A percentile compares a stretch with the other conserved stretches of the same genome.
phyloP scores from a whole-genome alignment of 2,888 invertebrate genomes.

The Myopa testacea region DNA sequence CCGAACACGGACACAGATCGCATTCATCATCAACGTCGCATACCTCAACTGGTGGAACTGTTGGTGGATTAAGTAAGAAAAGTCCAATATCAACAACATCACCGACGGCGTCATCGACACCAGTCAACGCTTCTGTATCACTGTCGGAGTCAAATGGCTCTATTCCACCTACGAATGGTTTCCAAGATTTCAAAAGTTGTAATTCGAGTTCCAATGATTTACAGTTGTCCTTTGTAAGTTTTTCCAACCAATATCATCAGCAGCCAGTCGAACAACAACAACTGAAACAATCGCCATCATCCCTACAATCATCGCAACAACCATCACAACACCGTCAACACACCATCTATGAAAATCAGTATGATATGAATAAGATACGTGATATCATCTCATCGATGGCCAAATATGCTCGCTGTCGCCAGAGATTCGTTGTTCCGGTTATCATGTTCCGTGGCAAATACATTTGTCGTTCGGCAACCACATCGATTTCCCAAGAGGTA shows the following conservation, averaged over 20 bases:
- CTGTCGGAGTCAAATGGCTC: not conserved
- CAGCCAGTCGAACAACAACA: not conserved
- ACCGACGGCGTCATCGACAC: conserved; percentile 45
- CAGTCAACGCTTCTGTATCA: conserved; percentile 37
- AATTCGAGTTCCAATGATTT: conserved; percentile 49
- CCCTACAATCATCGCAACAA: not conserved
- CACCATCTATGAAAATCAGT: conserved; percentile 73
- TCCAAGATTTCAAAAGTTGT: conserved; percentile 37
- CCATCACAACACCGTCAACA: conserved; percentile 62
- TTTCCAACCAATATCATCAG: conserved; percentile 59
- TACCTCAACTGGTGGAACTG: conserved; percentile 31
- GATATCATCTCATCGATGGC: conserved; percentile 76
- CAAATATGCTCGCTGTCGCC: conserved; percentile 79
- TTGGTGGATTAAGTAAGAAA: conserved; percentile 35
- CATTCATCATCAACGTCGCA: conserved; percentile 1
- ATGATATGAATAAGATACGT: conserved; percentile 72
- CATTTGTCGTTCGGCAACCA: conserved; percentile 80
- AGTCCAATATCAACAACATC: conserved; percentile 29
- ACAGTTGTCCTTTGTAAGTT: conserved; percentile 61
- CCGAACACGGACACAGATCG: conserved; percentile 66
- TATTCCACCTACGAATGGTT: conserved; percentile 14
- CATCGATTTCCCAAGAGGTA: conserved; percentile 80
- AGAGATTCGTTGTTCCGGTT: conserved; percentile 81
- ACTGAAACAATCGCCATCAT: conserved; percentile 54
- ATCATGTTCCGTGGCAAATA: conserved; percentile 81